These are phyloP conservation scores for Parapsyche elsis DNA, from an alignment of 1,140 invertebrate species.

Conservation along the genomic window DNA sequence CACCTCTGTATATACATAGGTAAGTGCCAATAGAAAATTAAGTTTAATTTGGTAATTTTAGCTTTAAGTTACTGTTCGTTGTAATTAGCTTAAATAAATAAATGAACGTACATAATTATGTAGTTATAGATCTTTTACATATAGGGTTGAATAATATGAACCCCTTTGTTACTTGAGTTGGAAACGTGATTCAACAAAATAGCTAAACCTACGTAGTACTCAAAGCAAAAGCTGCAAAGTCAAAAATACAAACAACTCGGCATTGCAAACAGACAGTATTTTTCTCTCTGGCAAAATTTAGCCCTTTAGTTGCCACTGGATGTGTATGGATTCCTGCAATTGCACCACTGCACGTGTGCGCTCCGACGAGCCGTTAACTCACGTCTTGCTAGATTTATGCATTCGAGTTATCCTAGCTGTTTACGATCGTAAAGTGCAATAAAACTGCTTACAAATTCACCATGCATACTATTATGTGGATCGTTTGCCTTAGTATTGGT, in stretches of 20 bases:
- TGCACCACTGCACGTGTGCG: not conserved
- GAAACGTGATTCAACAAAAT: no score
- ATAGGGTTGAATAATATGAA: no score
- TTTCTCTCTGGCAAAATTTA: not conserved
- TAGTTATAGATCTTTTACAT: no score
- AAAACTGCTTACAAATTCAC: constrained; percentile 6
- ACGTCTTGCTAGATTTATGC: constrained; percentile 10
- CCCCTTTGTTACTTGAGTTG: no score
- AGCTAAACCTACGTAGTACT: no score
- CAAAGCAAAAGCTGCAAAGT: not conserved
- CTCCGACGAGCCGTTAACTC: not conserved
- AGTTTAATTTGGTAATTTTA: no score
- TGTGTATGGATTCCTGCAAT: not conserved
- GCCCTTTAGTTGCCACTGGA: not conserved
- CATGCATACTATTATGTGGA: not conserved
- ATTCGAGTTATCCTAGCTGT: not conserved
- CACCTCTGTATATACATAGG: no score
- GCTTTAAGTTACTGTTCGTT: no score
- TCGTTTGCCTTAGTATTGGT: no score
- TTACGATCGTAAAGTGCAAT: not conserved
- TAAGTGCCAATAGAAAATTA: no score
- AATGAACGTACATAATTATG: no score
- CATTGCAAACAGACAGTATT: not conserved
- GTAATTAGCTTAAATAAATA: no score
- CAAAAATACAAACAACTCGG: not conserved